Percentiles rank a stretch among this genome's conserved stretches.
phyloP scores from a whole-genome alignment of 1,140 invertebrate genomes.

The Diachasma alloeum region DNA sequence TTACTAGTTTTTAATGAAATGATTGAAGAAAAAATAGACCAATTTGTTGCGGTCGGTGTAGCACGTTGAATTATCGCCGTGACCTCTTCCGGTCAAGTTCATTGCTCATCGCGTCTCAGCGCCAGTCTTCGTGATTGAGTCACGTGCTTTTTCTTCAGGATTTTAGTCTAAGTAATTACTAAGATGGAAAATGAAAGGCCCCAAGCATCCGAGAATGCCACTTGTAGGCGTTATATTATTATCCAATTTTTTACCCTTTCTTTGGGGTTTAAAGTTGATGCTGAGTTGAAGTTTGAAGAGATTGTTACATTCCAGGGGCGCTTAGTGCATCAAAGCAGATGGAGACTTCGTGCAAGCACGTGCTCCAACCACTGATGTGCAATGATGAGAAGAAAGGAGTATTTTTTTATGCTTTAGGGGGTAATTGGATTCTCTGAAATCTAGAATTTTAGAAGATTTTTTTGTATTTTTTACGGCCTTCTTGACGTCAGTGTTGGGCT shows the following conservation, averaged over 20 bases:
- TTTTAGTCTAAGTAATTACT: background rate
- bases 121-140: slow-evolving; percentile 21
- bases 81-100: slow-evolving; percentile 61
- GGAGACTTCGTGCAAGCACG: background rate
- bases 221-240: background rate
- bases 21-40: background rate
- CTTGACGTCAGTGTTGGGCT: background rate
- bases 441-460: too few species aligned
- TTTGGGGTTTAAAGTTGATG: background rate
- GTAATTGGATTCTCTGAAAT: too few species aligned
- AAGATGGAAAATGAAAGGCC: background rate
- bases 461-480: too few species aligned
- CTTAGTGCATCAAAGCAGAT: background rate
- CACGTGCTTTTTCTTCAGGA: background rate
- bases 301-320: background rate
- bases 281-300: background rate
- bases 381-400: background rate
- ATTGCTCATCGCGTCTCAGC: slow-evolving; percentile 52
- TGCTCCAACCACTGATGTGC: background rate
- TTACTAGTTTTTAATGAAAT: background rate
- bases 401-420: too few species aligned
- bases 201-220: background rate
- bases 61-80: slow-evolving; percentile 40
- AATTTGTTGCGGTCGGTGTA: slow-evolving; percentile 18
- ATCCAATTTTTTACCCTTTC: background rate